Conservation (phyloP, 2,888 invertebrate species). For the Camponotus fellah region DNA sequence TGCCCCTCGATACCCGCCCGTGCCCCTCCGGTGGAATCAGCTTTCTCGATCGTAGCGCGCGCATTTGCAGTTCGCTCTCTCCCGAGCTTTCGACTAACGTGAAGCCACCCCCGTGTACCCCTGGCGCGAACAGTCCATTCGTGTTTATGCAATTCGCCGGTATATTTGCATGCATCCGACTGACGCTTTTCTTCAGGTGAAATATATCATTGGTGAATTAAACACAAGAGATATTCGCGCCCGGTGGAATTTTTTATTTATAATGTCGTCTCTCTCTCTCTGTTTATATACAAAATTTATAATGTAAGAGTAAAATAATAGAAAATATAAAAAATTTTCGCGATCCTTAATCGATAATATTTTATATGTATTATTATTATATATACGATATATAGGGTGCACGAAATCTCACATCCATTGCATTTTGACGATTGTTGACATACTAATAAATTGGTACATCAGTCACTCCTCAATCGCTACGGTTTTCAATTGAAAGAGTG, state of each 20-base stretch:
- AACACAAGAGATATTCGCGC: not conserved
- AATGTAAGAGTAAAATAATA: too few species aligned
- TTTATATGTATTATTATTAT: not conserved
- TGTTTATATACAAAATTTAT: not conserved
- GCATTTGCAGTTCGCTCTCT: conserved; percentile 71
- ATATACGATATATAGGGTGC: too few species aligned
- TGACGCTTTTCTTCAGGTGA: conserved; percentile 17
- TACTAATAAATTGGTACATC: conserved; percentile 6
- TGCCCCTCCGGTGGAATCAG: conserved; percentile 73
- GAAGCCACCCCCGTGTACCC: conserved; percentile 43
- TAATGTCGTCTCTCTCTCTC: conserved; percentile 1
- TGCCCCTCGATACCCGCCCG: conserved; percentile 74
- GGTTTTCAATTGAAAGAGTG: not conserved
- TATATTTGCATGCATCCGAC: conserved; percentile 22
- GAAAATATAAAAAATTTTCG: not conserved
- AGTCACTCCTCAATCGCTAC: not conserved
- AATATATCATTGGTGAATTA: conserved; percentile 27
- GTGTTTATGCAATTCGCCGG: conserved; percentile 41
- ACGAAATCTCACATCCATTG: not conserved
- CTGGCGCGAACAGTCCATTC: not conserved
- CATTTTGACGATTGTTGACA: not conserved
- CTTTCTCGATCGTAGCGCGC: conserved; percentile 71
- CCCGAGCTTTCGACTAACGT: conserved; percentile 67
- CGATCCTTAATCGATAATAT: not conserved
- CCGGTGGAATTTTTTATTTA: conserved; percentile 12